Conservation (phyloP, 2,888 invertebrate genomes). For the Congeria kusceri region DNA sequence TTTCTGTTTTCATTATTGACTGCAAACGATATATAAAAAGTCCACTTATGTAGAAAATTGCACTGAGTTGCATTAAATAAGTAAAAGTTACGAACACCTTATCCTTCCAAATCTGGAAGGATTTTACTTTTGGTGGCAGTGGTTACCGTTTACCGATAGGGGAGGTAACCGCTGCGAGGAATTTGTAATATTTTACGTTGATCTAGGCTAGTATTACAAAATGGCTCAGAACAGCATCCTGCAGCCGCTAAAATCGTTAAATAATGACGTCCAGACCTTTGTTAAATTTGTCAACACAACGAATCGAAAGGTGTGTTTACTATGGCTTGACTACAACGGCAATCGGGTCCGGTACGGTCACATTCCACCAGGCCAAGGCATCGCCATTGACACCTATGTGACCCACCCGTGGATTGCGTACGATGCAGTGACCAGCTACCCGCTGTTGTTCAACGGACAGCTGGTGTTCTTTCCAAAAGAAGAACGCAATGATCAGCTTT, state of each 20-base stretch:
- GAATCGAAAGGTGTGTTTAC: slow-evolving; percentile 33
- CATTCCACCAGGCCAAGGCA: slow-evolving; percentile 36
- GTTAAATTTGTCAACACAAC: slow-evolving; percentile 45
- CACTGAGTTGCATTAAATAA: too few relatives aligned
- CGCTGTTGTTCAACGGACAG: slow-evolving; percentile 44
- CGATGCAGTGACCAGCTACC: slow-evolving; percentile 41
- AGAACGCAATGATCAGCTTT: slow-evolving; percentile 16
- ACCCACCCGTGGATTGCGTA: slow-evolving; percentile 61
- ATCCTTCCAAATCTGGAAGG: too few relatives aligned
- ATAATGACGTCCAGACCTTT: slow-evolving; percentile 40
- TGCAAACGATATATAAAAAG: too few relatives aligned
- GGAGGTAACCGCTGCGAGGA: too few relatives aligned
- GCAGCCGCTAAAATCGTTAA: slow-evolving; percentile 21
- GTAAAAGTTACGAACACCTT: too few relatives aligned
- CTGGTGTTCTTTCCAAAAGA: slow-evolving; percentile 41
- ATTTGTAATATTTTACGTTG: too few relatives aligned
- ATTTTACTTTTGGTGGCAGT: too few relatives aligned
- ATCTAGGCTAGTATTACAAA: neutral
- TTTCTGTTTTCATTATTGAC: too few relatives aligned
- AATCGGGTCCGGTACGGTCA: slow-evolving; percentile 45
- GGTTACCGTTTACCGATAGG: too few relatives aligned
- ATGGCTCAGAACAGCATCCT: neutral
- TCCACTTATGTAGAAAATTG: too few relatives aligned
- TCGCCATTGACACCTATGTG: slow-evolving; percentile 49
- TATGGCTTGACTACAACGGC: slow-evolving; percentile 52